phyloP scores from a whole-genome alignment of 2,888 invertebrate genomes.

The Trilocha varians region DNA sequence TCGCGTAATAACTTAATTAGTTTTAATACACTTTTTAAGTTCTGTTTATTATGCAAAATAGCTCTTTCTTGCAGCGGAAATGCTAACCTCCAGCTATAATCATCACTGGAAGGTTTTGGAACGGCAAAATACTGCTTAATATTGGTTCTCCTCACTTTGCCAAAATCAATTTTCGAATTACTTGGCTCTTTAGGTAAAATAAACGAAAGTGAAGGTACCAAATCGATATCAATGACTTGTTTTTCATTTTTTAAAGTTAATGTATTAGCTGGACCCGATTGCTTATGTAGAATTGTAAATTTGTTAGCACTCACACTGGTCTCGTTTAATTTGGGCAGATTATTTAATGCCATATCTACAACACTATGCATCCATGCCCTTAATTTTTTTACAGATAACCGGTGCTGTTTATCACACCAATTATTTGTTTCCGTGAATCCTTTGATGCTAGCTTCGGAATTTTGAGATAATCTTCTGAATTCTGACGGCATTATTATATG shows the following conservation, averaged over 20 bases:
- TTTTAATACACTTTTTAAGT: slow-evolving; percentile 40
- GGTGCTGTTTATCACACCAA: slow-evolving; percentile 36
- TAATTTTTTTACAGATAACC: slow-evolving; percentile 30
- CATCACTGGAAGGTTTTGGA: slow-evolving; percentile 39
- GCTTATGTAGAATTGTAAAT: slow-evolving; percentile 30
- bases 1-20: slow-evolving; percentile 42
- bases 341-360: slow-evolving; percentile 32
- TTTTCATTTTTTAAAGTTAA: slow-evolving; percentile 30
- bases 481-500: slow-evolving; percentile 41
- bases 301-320: slow-evolving; percentile 26
- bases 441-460: slow-evolving; percentile 24
- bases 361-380: slow-evolving; percentile 47
- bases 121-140: slow-evolving; percentile 38
- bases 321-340: slow-evolving; percentile 27
- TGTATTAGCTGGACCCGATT: slow-evolving; percentile 44
- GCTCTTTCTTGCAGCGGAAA: slow-evolving; percentile 46
- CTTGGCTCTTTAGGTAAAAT: slow-evolving; percentile 29
- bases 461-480: slow-evolving; percentile 37
- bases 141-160: slow-evolving; percentile 20
- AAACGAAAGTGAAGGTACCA: slow-evolving; percentile 44
- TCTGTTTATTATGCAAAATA: slow-evolving; percentile 31
- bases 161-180: slow-evolving; percentile 29
- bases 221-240: slow-evolving; percentile 40
- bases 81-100: slow-evolving; percentile 42
- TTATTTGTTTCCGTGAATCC: slow-evolving; percentile 35